phyloP scores from a whole-genome alignment of 2,113 vertebrate species.

The Psophia crepitans region DNA sequence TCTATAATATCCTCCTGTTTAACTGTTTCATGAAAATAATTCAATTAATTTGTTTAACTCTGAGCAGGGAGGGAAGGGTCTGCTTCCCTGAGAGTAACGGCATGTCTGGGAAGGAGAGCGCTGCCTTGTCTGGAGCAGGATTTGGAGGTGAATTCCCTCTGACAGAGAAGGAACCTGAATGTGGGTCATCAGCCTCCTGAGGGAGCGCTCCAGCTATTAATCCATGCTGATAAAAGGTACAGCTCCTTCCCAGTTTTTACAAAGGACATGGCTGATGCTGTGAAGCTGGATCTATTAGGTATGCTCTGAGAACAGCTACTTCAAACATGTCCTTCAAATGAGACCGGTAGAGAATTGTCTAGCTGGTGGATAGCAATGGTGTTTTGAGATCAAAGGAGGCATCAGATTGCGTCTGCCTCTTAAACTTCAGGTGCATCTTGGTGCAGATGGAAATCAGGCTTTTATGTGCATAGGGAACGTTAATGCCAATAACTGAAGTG shows the following conservation, averaged over 20 bases:
- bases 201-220: neutral
- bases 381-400: neutral
- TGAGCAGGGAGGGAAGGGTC: neutral
- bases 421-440: neutral
- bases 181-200: neutral
- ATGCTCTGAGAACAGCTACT: neutral
- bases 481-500: neutral
- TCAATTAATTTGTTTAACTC: neutral
- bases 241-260: neutral
- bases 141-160: neutral
- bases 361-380: neutral
- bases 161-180: neutral
- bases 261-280: neutral
- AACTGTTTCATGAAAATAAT: neutral
- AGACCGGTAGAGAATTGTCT: neutral
- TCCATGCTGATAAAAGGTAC: neutral
- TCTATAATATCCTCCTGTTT: neutral
- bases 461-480: neutral
- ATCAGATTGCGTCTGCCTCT: neutral
- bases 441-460: neutral
- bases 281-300: neutral
- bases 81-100: neutral
- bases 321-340: neutral
- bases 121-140: neutral
- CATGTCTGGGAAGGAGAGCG: accelerated